phyloP scores from a whole-genome alignment of 2,113 vertebrate genomes.

The Danionella cerebrum region DNA sequence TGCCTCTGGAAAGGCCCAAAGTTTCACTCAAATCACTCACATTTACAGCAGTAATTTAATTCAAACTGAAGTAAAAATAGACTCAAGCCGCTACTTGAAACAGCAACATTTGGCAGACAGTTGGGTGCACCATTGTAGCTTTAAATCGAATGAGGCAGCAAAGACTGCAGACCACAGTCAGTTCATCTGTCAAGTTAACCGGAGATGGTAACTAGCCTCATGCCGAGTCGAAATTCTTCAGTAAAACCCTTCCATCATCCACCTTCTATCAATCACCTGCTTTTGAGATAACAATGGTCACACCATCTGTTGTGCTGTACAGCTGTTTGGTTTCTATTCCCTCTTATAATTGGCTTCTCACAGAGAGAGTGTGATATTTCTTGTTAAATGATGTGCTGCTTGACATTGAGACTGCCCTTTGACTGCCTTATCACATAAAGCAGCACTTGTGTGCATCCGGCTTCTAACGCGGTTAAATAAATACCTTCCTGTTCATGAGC shows the following conservation, averaged over 20 bases:
- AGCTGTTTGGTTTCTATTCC: slow-evolving; percentile 15
- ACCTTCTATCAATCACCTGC: not conserved
- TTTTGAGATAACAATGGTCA: not conserved
- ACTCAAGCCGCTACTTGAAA: no score
- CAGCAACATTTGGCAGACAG: no score
- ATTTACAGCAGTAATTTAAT: no score
- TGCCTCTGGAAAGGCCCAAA: no score
- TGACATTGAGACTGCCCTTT: not conserved
- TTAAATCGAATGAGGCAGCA: not conserved
- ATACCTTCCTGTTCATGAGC: no score
- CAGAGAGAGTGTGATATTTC: slow-evolving; percentile 21
- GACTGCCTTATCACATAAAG: not conserved
- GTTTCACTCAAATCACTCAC: no score
- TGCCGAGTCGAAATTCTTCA: not conserved
- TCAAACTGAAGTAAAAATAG: no score
- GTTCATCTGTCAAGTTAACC: no score
- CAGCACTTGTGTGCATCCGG: no score
- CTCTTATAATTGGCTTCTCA: slow-evolving; percentile 33
- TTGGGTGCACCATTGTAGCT: no score
- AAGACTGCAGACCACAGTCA: not conserved
- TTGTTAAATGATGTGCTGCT: not conserved
- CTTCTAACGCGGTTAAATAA: no score
- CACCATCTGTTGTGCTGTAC: slow-evolving; percentile 17
- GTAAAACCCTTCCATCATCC: not conserved
- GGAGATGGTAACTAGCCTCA: no score